Percentiles rank a stretch among this genome's conserved stretches.
Conservation (phyloP, 1,140 invertebrate genomes). For the Leucophenga varia region DNA sequence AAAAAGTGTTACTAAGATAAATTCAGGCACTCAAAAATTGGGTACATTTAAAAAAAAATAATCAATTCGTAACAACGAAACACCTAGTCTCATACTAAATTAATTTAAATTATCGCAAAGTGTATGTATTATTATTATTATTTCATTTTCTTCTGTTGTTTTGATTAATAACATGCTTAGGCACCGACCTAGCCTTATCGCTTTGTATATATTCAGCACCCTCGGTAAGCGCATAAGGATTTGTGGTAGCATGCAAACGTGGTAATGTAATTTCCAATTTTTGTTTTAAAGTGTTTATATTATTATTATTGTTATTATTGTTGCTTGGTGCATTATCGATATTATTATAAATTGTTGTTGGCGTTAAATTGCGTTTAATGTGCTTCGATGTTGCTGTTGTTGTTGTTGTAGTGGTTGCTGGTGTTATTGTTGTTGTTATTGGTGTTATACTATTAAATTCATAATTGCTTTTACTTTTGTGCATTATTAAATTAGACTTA, state of each 20-base stretch:
- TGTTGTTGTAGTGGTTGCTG: slow-evolving; percentile 16
- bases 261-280: slow-evolving; percentile 67
- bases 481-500: slow-evolving; percentile 20
- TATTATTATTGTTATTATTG: slow-evolving; percentile 14
- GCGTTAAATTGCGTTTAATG: slow-evolving; percentile 8
- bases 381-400: slow-evolving; percentile 21
- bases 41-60: too few species aligned
- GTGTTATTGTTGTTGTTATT: slow-evolving; percentile 13
- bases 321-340: background rate
- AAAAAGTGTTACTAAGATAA: too few species aligned
- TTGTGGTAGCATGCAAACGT: slow-evolving; percentile 72
- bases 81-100: too few species aligned
- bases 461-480: slow-evolving; percentile 38
- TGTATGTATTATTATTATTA: too few species aligned
- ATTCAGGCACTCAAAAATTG: too few species aligned
- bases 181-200: slow-evolving; percentile 17
- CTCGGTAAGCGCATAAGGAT: slow-evolving; percentile 62
- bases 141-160: too few species aligned
- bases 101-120: too few species aligned
- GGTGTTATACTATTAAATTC: slow-evolving; percentile 18
- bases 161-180: too few species aligned
- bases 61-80: too few species aligned
- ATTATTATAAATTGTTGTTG: slow-evolving; percentile 4
- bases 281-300: slow-evolving; percentile 29
- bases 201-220: slow-evolving; percentile 56